phyloP scores from a whole-genome alignment of 1,140 invertebrate genomes.

The Homarus americanus region DNA sequence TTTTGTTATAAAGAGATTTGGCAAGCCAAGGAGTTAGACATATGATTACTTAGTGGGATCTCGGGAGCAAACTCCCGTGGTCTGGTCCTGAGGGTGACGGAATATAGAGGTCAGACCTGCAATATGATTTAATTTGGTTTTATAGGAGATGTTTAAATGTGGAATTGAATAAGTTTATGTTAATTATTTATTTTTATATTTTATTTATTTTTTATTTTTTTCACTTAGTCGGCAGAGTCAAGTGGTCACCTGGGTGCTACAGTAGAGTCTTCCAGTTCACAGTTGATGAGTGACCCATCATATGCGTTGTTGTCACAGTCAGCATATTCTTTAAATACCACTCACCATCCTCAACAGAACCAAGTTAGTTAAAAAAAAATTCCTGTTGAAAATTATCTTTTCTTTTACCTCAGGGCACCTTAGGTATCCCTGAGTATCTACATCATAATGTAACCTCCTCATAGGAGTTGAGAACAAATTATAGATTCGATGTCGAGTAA shows the following conservation, averaged over 20 bases:
- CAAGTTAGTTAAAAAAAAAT: slow-evolving; percentile 36
- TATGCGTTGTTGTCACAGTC: slow-evolving; percentile 64
- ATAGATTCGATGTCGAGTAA: too few relatives aligned
- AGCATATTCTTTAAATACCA: slow-evolving; percentile 55
- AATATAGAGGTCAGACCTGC: too few relatives aligned
- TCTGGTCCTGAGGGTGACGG: too few relatives aligned
- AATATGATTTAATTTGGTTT: not conserved
- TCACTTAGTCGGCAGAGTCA: slow-evolving; percentile 32
- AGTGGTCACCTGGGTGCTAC: slow-evolving; percentile 37
- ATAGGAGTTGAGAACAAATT: too few relatives aligned
- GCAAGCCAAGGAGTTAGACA: too few relatives aligned
- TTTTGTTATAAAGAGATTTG: too few relatives aligned
- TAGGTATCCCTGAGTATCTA: too few relatives aligned
- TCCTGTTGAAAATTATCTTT: too few relatives aligned
- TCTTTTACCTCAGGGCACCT: too few relatives aligned
- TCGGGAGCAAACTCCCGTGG: too few relatives aligned
- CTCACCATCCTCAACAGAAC: slow-evolving; percentile 49
- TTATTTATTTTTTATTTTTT: not conserved
- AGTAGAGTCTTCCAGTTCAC: slow-evolving; percentile 56
- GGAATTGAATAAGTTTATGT: not conserved
- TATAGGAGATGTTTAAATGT: not conserved
- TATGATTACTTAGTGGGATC: too few relatives aligned
- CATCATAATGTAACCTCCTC: too few relatives aligned
- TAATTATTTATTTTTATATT: not conserved
- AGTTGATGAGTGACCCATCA: slow-evolving; percentile 59